Conservation (phyloP, 2,113 vertebrate species). For the Pelvicachromis taeniatus region DNA sequence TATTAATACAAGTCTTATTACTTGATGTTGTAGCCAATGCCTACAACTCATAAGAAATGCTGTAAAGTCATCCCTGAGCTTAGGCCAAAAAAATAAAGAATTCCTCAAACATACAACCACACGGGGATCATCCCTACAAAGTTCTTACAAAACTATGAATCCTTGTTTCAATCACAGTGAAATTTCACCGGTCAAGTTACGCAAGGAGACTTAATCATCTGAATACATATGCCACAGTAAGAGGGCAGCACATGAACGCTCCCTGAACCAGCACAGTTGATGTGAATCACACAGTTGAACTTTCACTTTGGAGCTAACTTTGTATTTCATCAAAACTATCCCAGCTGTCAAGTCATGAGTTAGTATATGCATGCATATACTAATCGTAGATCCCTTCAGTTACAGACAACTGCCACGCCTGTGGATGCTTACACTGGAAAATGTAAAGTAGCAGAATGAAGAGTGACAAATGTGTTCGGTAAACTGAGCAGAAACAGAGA, state of each 20-base stretch:
- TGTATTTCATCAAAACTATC: constrained; percentile 4
- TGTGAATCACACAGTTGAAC: constrained; percentile 5
- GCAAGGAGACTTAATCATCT: not conserved
- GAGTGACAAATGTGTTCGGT: not conserved
- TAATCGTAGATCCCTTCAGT: not conserved
- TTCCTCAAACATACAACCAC: not conserved
- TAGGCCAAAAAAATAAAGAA: not conserved
- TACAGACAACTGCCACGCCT: not conserved
- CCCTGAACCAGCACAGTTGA: not conserved
- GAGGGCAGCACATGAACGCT: constrained; percentile 24
- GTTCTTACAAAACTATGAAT: not conserved
- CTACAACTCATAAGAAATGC: not conserved
- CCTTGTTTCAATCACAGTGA: not conserved
- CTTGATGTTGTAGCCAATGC: not conserved
- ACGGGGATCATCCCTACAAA: not conserved
- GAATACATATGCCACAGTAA: constrained; percentile 5
- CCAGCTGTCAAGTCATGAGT: constrained; percentile 28
- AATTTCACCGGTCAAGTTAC: not conserved
- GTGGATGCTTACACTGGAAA: not conserved
- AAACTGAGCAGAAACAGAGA: not conserved
- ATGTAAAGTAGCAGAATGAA: not conserved
- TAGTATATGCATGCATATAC: not conserved
- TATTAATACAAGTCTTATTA: not conserved
- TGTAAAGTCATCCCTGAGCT: not conserved
- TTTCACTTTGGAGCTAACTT: not conserved